Base-by-base conservation (phyloP, 2,797 vertebrate species). In the Rallus crepitans region DNA sequence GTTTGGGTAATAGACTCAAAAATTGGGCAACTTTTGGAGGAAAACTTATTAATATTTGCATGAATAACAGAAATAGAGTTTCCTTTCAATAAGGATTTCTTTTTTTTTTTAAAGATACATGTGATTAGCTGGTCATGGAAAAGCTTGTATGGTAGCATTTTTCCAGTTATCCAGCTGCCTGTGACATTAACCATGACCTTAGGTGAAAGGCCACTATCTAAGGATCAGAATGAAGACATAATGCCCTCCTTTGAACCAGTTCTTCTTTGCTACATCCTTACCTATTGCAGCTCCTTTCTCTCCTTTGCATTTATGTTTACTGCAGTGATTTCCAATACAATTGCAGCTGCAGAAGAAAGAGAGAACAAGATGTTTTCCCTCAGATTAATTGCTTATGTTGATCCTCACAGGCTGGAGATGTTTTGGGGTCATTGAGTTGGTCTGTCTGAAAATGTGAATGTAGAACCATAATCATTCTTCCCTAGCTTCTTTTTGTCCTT, bases 201-300 rank as follows among this genome's bases (percentile, higher is more conserved):
- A 59, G 6, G 4, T 70, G 42, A 55, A 69, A 33, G 8, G 1
- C 12, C 7, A 31, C 5, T 10, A 15, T 16, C 12, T 57, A 1
- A 10, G 9, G 8, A 50, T 47, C 24, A n/a, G 20, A 21, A 16
- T 47, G 40, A 69, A 31, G 15, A 52, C 11, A 28, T 31, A 12
- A 33, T 0, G 2, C 6, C 39, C 7, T 17, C 10, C 19, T 14
- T 31, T 61, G 23, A 56, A 70, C 8, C 3, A 2, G 3, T 55
- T 72, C 9, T 57, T 64, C 15, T 78, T 70, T 55, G 15, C 23
- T 48, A 11, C 2, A 8, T n/a, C 2, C 8, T 53, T 45, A 40
- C 14, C 28, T 18, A 48, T 37, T 61, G 6, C 7, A 31, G 9
- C 0, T 60, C 7, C 4, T 55, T 84, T 75, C 60, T 40, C 39